These are phyloP conservation scores for Phocoena sinus DNA, from an alignment of 2,113 vertebrate genomes.

Conservation along the genomic window DNA sequence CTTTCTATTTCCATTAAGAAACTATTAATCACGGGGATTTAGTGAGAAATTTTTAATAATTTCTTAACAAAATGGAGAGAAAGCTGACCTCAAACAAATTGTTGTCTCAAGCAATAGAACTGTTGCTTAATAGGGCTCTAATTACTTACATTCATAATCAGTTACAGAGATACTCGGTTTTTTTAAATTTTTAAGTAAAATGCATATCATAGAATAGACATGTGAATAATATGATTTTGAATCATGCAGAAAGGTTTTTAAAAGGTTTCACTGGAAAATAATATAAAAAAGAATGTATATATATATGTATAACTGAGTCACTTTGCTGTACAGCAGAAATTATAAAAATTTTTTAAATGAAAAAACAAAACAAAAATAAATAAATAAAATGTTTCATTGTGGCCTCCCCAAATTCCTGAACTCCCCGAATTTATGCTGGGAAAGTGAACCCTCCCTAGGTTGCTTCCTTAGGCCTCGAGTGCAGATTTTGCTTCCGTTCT, in stretches of 20 bases:
- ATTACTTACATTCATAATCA: not conserved
- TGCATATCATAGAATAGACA: not conserved
- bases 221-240: not conserved
- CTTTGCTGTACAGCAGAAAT: not conserved
- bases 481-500: not conserved
- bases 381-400: not conserved
- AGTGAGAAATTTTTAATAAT: not conserved
- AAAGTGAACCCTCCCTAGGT: not conserved
- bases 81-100: not conserved
- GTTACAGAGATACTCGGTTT: not conserved
- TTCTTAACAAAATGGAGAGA: not conserved
- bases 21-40: not conserved
- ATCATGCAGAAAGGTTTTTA: not conserved
- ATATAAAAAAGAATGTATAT: not conserved
- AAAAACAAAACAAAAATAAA: not conserved
- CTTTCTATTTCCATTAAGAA: not conserved
- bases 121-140: not conserved
- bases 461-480: not conserved
- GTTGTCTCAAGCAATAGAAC: not conserved
- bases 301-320: not conserved
- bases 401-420: not conserved
- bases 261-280: not conserved
- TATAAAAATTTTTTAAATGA: not conserved
- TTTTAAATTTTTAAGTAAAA: not conserved
- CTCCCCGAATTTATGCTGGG: not conserved